Evolutionary conservation across 2,797 vertebrate species (phyloP).

Genomic region (Tapera naevia): DNA sequence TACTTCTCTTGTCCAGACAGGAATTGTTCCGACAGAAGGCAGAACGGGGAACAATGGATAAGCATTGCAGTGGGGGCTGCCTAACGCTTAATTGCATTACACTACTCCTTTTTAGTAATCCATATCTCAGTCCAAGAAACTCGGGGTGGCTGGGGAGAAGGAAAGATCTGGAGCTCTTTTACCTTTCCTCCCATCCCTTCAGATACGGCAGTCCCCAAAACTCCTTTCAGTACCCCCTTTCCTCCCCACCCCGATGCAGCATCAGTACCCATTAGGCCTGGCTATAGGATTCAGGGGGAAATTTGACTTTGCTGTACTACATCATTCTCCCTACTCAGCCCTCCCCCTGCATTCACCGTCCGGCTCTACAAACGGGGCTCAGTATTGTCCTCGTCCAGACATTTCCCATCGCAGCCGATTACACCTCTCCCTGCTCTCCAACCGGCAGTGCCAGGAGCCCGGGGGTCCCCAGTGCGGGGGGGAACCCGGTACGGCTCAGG

Average conservation of each 20-base stretch:
- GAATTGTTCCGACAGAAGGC: neutral
- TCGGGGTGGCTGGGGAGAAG: neutral
- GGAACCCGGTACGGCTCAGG: neutral
- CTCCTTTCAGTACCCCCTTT: neutral
- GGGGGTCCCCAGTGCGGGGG: neutral
- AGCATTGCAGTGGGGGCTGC: conserved; percentile 2
- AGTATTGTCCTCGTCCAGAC: neutral
- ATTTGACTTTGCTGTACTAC: neutral
- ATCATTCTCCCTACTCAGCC: neutral
- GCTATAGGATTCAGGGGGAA: neutral
- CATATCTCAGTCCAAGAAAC: neutral
- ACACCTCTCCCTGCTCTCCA: neutral
- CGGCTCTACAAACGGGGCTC: neutral
- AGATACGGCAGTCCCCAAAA: neutral
- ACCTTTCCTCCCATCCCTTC: neutral
- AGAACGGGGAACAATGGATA: conserved; percentile 3
- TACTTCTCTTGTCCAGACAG: neutral
- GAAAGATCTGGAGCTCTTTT: neutral
- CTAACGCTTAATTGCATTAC: neutral
- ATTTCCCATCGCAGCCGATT: neutral
- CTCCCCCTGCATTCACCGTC: neutral
- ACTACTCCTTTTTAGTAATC: neutral
- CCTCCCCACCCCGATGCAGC: neutral
- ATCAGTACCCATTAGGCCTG: neutral
- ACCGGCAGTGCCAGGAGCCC: neutral